Base-by-base conservation (phyloP, 2,113 vertebrate genomes). In the Coryphaenoides rupestris region DNA sequence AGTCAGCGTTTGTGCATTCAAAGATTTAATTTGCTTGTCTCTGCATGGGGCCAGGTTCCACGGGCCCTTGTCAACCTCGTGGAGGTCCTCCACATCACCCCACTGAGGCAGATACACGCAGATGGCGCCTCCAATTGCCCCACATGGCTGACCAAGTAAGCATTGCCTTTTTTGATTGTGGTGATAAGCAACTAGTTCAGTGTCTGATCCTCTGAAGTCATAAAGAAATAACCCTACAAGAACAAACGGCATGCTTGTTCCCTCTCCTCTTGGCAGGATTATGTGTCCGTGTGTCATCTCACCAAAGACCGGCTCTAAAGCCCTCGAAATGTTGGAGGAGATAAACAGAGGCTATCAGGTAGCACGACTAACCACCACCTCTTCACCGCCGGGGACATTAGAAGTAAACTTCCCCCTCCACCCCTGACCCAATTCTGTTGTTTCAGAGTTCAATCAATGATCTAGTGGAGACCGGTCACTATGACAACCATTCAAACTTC, bases 61-160 rank as follows among this genome's bases (percentile, higher is more conserved):
- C 91, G 87, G 66, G 91, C 91, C 60, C 81, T 96, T 56, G 94
- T 98, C 73, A 98, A 91, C 79, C 80, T 98, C 2, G 74, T 96
- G 58, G 89, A 93, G n/a, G 87, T 91, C 66, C 59, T 90, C 40
- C 78, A 90, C 63, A 78, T 93, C 40, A 28, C 63, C 0, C 60
- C 90, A 2, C 55, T 95, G 52, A 91, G 95, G 49, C 84, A 86
- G 56, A 55, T 93, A 63, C 92, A 95, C 73, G 33, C 79, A 60
- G 80, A 89, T 19, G 16, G 74, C 2, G 68, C 79, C n/a, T 50
- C 89, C 45, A 88, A 68, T 3, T 98, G 96, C 21, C 93, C 94
- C 0, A 87, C 88, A 28, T 82, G 81, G 71, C 68, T 93, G 21
- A 69, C 89, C 9, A 80, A 84, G 91, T 91, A 57, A 75, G 86